Percentiles rank a stretch among this genome's conserved stretches.
Conservation (phyloP, 30 jellyfish, hydroid and myxozoan genomes). For the Hydra vulgaris region DNA sequence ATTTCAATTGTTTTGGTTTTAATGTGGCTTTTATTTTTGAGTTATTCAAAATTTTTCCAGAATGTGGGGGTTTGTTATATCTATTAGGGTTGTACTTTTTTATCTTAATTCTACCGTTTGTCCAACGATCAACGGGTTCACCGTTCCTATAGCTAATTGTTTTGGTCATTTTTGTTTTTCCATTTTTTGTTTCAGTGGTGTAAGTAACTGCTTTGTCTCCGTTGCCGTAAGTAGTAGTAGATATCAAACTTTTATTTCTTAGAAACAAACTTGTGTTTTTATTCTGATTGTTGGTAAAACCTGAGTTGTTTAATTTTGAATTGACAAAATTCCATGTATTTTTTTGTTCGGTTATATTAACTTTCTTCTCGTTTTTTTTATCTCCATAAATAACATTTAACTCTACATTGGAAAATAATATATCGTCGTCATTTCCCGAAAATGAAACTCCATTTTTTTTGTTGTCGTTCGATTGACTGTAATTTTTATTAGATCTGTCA, state of each 20-base stretch:
- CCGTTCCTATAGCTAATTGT: neutral
- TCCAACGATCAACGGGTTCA: neutral
- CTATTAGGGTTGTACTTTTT: neutral
- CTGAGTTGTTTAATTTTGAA: too few relatives aligned
- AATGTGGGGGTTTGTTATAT: neutral
- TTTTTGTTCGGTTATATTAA: too few relatives aligned
- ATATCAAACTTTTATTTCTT: neutral
- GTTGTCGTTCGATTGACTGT: neutral
- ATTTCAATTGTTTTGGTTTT: neutral
- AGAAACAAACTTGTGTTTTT: neutral
- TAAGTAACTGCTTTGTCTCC: slow-evolving; percentile 2
- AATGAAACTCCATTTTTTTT: neutral
- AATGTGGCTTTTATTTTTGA: neutral
- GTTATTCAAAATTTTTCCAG: neutral
- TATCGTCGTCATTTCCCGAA: neutral
- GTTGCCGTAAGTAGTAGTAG: neutral
- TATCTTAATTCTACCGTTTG: neutral
- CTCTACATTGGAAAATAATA: slow-evolving; percentile 2
- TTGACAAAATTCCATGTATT: too few relatives aligned
- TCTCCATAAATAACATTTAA: slow-evolving; percentile 7
- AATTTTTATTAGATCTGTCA: neutral
- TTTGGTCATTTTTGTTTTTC: neutral
- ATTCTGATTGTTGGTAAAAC: too few relatives aligned
- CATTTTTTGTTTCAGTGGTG: neutral
- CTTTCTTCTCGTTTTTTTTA: too few relatives aligned